Conservation (phyloP, 2,113 vertebrate species). For the Microcebus griseorufus region DNA sequence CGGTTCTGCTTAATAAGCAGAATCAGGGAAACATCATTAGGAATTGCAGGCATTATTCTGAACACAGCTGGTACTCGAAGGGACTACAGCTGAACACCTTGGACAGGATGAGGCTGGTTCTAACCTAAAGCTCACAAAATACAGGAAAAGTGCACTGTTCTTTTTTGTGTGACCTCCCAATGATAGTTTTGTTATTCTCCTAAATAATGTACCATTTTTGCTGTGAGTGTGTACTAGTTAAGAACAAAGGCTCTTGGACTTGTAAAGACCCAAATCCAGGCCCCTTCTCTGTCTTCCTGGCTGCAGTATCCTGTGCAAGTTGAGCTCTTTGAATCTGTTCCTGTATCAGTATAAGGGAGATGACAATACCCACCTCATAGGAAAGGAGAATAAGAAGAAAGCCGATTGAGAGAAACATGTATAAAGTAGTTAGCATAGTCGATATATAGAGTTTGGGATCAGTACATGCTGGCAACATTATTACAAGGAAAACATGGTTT, state of each 20-base stretch:
- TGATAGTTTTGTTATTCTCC: background rate
- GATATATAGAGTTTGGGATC: background rate
- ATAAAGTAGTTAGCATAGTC: background rate
- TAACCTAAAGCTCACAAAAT: background rate
- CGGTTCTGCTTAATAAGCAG: slow-evolving; percentile 16
- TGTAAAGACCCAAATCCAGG: background rate
- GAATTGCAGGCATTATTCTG: background rate
- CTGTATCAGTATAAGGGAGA: background rate
- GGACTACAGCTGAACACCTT: background rate
- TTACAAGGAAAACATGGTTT: slow-evolving; percentile 50
- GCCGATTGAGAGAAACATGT: background rate
- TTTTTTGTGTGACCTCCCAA: background rate
- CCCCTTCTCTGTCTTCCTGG: background rate
- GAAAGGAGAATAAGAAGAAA: background rate
- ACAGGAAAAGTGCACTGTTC: background rate
- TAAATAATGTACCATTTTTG: background rate
- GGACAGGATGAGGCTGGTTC: background rate
- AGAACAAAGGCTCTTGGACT: background rate
- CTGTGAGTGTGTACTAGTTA: background rate
- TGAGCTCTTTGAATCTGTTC: background rate
- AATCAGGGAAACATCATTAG: background rate
- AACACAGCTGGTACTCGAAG: background rate
- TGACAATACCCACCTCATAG: background rate
- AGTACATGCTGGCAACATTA: background rate
- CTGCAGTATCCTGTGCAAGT: background rate